Base-by-base conservation (phyloP, 2,113 vertebrate species). In the Lipotes vexillifer region DNA sequence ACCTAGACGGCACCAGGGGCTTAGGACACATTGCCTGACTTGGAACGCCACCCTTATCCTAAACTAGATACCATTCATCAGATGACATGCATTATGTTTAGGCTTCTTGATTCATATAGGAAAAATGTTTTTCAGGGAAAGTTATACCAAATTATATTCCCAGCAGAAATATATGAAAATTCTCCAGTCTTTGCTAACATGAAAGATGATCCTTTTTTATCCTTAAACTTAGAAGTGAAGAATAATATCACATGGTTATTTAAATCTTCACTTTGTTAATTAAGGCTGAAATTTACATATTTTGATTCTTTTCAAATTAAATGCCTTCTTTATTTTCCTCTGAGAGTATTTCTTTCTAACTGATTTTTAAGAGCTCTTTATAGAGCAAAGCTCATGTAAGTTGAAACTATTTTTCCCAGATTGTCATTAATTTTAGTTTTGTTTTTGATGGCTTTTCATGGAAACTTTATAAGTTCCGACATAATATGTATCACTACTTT, bases 21-120 rank as follows among this genome's bases (percentile, higher is more conserved):
- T 61, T n/a, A 4, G 25, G n/a, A 41, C 5, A 2, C 36, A 46
- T 9, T 46, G 31, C 11, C 10, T 55, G 38, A 18, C 38, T 11
- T 25, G 49, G 18, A 55, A 25, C 0, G 0, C 17, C 7, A 33
- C 23, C 1, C 55, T n/a, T 33, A 5, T 1, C 18, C n/a, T 23
- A 44, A 9, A 21, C 14, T 20, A 80, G 36, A 33, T 33, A 20
- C 8, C 8, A 12, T 59, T 21, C 17, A 27, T 36, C 25, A 17
- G 27, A 6, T 2, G 12, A 1, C 25, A 2, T 33, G 14, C 4
- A 13, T 57, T 12, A n/a, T 8, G 31, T 11, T 49, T 20, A 68
- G 27, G 11, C 15, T 17, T 77, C 57, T 27, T 9, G 6, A 69
- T 57, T 65, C 57, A 9, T 21, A 25, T 3, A 27, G 65, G 49